phyloP scores from a whole-genome alignment of 2,113 vertebrate genomes.

The Polypterus senegalus region DNA sequence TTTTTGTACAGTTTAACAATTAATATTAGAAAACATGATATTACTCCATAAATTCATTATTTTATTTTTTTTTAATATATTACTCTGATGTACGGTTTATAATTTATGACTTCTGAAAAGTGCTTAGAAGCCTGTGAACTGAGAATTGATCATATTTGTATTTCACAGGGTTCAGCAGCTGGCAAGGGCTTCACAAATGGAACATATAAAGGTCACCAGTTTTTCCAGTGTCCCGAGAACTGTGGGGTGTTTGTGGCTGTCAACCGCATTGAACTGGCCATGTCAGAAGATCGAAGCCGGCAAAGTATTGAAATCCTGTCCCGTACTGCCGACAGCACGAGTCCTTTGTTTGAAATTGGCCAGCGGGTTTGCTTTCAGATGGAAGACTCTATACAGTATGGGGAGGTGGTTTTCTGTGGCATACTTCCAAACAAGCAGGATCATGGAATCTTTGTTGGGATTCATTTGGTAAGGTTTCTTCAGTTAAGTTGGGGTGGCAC shows the following conservation, averaged over 20 bases:
- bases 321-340: slow-evolving; percentile 23
- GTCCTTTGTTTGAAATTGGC: slow-evolving; percentile 17
- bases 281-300: slow-evolving; percentile 1
- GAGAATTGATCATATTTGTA: not conserved
- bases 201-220: slow-evolving; percentile 43
- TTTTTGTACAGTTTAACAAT: too few species aligned
- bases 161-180: slow-evolving; percentile 30
- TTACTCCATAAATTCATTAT: too few species aligned
- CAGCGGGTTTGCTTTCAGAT: slow-evolving; percentile 40
- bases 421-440: slow-evolving; percentile 26
- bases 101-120: too few species aligned
- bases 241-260: slow-evolving; percentile 49
- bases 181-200: slow-evolving; percentile 46
- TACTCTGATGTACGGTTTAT: too few species aligned
- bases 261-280: slow-evolving; percentile 33
- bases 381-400: slow-evolving; percentile 19
- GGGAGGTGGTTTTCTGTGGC: slow-evolving; percentile 44
- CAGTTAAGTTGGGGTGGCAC: not conserved
- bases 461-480: slow-evolving; percentile 40
- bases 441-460: slow-evolving; percentile 28
- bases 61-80: too few species aligned
- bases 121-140: too few species aligned
- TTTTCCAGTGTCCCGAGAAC: slow-evolving; percentile 51
- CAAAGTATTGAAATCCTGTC: slow-evolving; percentile 24
- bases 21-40: too few species aligned